phyloP scores from a whole-genome alignment of 2,113 vertebrate genomes.

The Noctilio leporinus region DNA sequence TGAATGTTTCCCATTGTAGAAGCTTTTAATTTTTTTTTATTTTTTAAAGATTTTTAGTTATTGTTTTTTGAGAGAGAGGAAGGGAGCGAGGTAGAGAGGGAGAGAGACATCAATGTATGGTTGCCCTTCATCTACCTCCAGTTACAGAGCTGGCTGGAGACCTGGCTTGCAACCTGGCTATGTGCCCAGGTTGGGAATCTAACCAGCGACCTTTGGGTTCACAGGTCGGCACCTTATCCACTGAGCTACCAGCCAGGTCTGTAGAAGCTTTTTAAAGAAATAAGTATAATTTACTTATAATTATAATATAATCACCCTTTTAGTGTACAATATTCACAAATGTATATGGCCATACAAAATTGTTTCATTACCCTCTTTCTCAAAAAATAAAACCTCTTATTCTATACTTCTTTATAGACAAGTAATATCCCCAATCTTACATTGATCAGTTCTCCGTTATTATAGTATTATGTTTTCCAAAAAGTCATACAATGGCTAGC shows the following conservation, averaged over 20 bases:
- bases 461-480: background rate
- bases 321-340: background rate
- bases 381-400: background rate
- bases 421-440: background rate
- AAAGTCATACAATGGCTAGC: background rate
- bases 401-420: background rate
- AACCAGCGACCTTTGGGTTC: too few relatives aligned
- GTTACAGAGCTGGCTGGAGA: too few relatives aligned
- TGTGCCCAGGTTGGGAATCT: too few relatives aligned
- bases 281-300: background rate
- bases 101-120: too few relatives aligned
- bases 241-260: too few relatives aligned
- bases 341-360: background rate
- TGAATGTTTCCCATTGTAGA: background rate
- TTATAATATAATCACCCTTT: background rate
- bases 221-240: too few relatives aligned
- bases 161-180: too few relatives aligned
- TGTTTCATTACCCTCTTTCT: background rate
- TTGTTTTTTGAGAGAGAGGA: too few relatives aligned
- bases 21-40: too few relatives aligned
- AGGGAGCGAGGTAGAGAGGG: too few relatives aligned
- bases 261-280: background rate
- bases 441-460: background rate
- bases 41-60: too few relatives aligned
- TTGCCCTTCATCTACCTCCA: too few relatives aligned